Conservation (phyloP, 2,888 invertebrate species). For the Acleris cristana region DNA sequence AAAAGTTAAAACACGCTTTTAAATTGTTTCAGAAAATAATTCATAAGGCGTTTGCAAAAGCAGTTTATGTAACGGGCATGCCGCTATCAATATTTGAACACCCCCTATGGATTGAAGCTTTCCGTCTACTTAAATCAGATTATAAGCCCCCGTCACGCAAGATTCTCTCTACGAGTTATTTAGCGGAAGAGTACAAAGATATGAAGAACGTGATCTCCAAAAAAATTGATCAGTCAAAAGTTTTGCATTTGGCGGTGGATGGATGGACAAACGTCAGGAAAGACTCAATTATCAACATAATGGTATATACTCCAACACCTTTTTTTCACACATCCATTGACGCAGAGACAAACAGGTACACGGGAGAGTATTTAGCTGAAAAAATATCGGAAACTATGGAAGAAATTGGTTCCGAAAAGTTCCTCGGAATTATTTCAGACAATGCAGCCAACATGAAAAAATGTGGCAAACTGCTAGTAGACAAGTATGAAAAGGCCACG, state of each 20-base stretch:
- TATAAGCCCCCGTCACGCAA: constrained; percentile 2
- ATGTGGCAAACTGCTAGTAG: not conserved
- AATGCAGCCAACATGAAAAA: constrained; percentile 2
- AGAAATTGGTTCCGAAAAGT: not conserved
- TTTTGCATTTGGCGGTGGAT: constrained; percentile 1
- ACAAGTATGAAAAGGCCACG: constrained; percentile 3
- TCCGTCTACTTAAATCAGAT: not conserved
- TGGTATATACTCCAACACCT: not conserved
- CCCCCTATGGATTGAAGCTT: not conserved
- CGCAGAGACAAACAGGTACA: not conserved
- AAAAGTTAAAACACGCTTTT: too few relatives aligned
- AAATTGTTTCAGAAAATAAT: not conserved
- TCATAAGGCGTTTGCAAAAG: not conserved
- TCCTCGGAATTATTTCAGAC: not conserved
- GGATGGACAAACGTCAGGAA: constrained; percentile 4
- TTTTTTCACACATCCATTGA: constrained; percentile 4
- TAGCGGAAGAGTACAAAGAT: not conserved
- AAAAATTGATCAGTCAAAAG: not conserved
- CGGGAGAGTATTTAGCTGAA: constrained; percentile 1
- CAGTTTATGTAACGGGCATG: not conserved
- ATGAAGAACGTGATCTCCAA: constrained; percentile 1
- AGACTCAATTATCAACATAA: not conserved
- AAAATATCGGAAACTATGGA: constrained; percentile 1
- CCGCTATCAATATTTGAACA: not conserved
- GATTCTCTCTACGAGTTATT: not conserved